These are phyloP conservation scores for Phania funesta DNA, from an alignment of 2,888 invertebrate genomes.

Conservation along the genomic window DNA sequence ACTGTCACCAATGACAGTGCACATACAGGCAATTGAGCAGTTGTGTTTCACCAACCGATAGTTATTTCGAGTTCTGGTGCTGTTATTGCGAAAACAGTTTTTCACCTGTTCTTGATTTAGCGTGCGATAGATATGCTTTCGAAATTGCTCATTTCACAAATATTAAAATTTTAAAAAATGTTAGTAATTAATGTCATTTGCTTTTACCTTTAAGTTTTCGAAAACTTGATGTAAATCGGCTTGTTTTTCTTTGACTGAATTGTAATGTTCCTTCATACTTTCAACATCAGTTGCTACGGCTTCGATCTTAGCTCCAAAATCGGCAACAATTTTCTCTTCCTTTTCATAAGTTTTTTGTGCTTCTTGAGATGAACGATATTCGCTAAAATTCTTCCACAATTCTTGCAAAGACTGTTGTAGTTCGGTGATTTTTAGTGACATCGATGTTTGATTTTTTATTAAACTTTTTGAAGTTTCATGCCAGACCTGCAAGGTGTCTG, in stretches of 20 bases:
- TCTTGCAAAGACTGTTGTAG: conserved; percentile 83
- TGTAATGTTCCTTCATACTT: conserved; percentile 76
- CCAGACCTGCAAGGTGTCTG: conserved; percentile 86
- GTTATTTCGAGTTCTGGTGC: no score
- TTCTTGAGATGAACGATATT: conserved; percentile 73
- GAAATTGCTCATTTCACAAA: no score
- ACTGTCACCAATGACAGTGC: no score
- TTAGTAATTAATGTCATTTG: neutral
- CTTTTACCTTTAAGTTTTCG: conserved; percentile 69
- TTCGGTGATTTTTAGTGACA: conserved; percentile 83
- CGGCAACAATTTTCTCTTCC: conserved; percentile 78
- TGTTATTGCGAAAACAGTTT: no score
- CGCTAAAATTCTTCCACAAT: conserved; percentile 80
- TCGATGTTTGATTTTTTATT: conserved; percentile 84
- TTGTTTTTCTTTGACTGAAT: conserved; percentile 74
- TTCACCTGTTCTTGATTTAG: no score
- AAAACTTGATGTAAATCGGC: conserved; percentile 72
- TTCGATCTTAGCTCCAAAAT: conserved; percentile 79
- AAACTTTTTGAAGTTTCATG: conserved; percentile 86
- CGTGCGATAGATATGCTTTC: no score
- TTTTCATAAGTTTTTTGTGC: conserved; percentile 76
- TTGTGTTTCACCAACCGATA: no score
- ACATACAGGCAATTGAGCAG: no score
- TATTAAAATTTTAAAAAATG: neutral
- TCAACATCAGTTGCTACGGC: conserved; percentile 77